These are phyloP conservation scores for Saccostrea glomerata DNA, from an alignment of 1,140 invertebrate genomes.

Conservation along the genomic window DNA sequence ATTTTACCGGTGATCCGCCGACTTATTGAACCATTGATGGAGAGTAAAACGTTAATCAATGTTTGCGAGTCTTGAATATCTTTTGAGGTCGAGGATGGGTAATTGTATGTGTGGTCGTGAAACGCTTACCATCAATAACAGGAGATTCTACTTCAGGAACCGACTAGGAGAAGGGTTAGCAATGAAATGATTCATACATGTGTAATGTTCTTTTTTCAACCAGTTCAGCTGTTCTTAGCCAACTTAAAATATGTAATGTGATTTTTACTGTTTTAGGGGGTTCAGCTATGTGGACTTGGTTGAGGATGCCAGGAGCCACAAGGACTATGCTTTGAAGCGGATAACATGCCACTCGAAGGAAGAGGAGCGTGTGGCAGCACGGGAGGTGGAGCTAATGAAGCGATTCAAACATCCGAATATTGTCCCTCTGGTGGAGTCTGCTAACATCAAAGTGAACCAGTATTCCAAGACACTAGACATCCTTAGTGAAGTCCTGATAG, in stretches of 20 bases:
- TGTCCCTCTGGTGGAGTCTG: constrained; percentile 87
- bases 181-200: too few species aligned
- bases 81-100: constrained; percentile 82
- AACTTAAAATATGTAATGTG: too few species aligned
- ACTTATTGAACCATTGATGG: neutral
- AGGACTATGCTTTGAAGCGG: constrained; percentile 89
- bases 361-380: constrained; percentile 86
- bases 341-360: constrained; percentile 89
- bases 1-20: neutral
- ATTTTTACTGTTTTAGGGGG: constrained; percentile 83
- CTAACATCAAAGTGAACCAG: constrained; percentile 76
- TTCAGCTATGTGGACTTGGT: constrained; percentile 91
- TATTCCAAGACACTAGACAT: constrained; percentile 66
- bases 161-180: constrained; percentile 88
- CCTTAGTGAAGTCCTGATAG: constrained; percentile 86
- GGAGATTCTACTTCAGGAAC: constrained; percentile 85
- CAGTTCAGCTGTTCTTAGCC: too few species aligned
- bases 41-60: neutral
- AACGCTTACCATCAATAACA: constrained; percentile 82
- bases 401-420: constrained; percentile 87
- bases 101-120: constrained; percentile 87
- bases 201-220: too few species aligned
- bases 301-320: constrained; percentile 86
- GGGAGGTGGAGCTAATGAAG: constrained; percentile 88
- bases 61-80: constrained; percentile 47